Base-by-base conservation (phyloP, 2,113 vertebrate genomes). In the Sinocyclocheilus anophthalmus region DNA sequence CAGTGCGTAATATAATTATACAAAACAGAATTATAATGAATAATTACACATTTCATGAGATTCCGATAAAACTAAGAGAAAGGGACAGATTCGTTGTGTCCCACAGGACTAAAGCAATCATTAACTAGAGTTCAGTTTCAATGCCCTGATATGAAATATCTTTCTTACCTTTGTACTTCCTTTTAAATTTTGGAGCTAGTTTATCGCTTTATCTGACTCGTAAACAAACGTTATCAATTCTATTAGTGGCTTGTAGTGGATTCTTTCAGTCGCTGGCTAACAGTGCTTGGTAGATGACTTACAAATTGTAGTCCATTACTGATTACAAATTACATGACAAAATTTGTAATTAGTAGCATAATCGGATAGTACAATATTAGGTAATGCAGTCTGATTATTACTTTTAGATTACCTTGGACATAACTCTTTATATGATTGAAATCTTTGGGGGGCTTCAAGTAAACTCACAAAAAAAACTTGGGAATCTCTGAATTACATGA, bases 51-150 rank as follows among this genome's bases (percentile, higher is more conserved):
- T 72, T 22, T 73, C 1, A 4, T 42, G 67, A 72, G 20, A 22
- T 73, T 72, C 4, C 1, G 2, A 33, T 7, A 3, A 69, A 33
- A 7, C 6, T n/a, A n/a, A 73, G n/a, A 45, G 10, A 73, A 42
- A 73, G 39, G 11, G 20, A n/a, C 4, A 14, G 39, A 13, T 12
- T 24, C 6, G 22, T 75, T 22, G 22, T 42, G 39, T 22, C 70
- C 37, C 39, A 73, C 70, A 73, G 70, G 22, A 83, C 8, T 18
- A 61, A 76, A 61, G 16, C 77, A 84, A 79, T 70, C 81, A 79
- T 59, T 87, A 42, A 87, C 82, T 48, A 78, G 61, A 16, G n/a
- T 53, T 26, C 26, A n/a, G 55, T n/a, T 45, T 76, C 13, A 53
- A 53, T 45, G 33, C 48, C 12, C 37, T 75, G 22, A 11, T 14